Conservation (phyloP, 2,888 invertebrate genomes). For the Lumbricus terrestris region DNA sequence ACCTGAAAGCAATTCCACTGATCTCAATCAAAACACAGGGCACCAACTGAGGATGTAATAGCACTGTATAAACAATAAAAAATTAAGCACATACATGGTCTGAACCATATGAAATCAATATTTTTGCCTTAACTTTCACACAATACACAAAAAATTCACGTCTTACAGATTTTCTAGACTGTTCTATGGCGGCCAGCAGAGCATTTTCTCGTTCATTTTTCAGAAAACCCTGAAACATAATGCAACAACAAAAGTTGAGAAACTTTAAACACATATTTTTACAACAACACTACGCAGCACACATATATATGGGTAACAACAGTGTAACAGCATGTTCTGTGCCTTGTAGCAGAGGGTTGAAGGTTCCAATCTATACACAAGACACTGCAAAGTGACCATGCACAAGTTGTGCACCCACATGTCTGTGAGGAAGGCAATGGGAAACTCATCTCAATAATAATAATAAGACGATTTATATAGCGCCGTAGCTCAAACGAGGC, state of each 20-base stretch:
- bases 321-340: too few relatives aligned
- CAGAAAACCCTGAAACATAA: constrained; percentile 70
- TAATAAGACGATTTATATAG: too few relatives aligned
- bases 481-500: too few relatives aligned
- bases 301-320: too few relatives aligned
- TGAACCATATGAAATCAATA: neutral
- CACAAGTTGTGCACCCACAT: too few relatives aligned
- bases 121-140: neutral
- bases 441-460: too few relatives aligned
- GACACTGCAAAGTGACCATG: too few relatives aligned
- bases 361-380: too few relatives aligned
- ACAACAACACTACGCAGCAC: neutral
- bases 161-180: constrained; percentile 63
- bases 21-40: too few relatives aligned
- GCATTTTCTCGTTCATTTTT: constrained; percentile 93
- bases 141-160: neutral
- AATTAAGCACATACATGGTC: neutral
- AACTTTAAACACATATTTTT: neutral
- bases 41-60: neutral
- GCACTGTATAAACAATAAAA: neutral
- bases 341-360: too few relatives aligned
- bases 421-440: too few relatives aligned
- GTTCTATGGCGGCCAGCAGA: constrained; percentile 84
- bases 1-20: too few relatives aligned
- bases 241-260: constrained; percentile 9